Conservation (phyloP, 37 sponge, comb jelly and placozoan species). For the Spongilla lacustris region DNA sequence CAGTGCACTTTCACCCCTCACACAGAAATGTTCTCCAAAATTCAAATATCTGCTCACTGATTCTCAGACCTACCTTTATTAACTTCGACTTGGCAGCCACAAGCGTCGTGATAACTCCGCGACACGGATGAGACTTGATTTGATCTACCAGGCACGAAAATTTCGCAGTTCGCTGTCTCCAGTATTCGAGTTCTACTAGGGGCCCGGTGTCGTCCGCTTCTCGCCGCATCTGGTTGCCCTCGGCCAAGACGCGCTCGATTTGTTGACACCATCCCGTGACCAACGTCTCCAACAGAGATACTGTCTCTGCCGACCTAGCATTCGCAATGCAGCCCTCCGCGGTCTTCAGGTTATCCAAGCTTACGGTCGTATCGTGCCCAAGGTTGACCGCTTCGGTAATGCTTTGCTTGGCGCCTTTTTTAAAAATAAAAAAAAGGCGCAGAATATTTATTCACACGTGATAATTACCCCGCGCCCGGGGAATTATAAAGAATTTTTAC, state of each 20-base stretch:
- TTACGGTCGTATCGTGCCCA: slow-evolving; percentile 37
- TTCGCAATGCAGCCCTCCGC: slow-evolving; percentile 63
- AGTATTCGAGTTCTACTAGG: slow-evolving; percentile 93
- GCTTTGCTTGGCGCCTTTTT: slow-evolving; percentile 81
- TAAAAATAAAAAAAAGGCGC: too few species aligned
- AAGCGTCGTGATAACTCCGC: slow-evolving; percentile 84
- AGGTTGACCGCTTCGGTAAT: slow-evolving; percentile 77
- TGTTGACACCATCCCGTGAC: slow-evolving; percentile 85
- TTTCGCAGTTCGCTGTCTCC: slow-evolving; percentile 91
- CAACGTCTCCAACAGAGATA: slow-evolving; percentile 75
- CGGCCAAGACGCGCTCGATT: slow-evolving; percentile 90
- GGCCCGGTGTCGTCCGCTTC: slow-evolving; percentile 96
- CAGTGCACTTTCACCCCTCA: too few species aligned
- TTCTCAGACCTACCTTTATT: slow-evolving; percentile 66
- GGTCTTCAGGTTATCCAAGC: slow-evolving; percentile 52
- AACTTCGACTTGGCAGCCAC: slow-evolving; percentile 84
- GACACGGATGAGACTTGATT: slow-evolving; percentile 78
- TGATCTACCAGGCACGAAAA: slow-evolving; percentile 93
- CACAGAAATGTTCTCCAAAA: too few species aligned
- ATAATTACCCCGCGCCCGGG: too few species aligned
- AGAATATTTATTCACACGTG: too few species aligned
- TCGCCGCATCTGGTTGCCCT: slow-evolving; percentile 91
- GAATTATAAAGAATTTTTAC: neutral
- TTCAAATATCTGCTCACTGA: too few species aligned
- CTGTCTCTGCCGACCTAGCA: slow-evolving; percentile 64